These are phyloP conservation scores for Pogona vitticeps DNA, from an alignment of 2,113 vertebrate genomes.

Conservation along the genomic window DNA sequence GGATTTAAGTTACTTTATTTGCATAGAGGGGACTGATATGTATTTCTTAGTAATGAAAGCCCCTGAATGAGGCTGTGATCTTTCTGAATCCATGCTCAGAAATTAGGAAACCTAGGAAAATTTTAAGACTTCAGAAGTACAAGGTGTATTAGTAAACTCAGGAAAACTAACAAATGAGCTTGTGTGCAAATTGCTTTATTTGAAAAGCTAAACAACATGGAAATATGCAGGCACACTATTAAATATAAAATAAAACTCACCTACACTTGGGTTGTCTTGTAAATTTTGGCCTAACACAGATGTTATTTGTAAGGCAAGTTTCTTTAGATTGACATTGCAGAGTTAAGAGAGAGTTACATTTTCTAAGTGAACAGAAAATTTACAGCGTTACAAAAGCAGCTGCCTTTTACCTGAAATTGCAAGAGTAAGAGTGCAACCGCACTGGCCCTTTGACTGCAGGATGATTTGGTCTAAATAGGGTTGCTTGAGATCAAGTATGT, in stretches of 20 bases:
- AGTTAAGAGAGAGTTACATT: neutral
- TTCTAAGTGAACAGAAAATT: neutral
- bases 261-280: neutral
- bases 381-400: neutral
- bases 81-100: neutral
- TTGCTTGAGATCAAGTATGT: too few relatives aligned
- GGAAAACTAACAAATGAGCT: neutral
- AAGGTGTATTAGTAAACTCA: neutral
- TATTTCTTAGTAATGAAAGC: neutral
- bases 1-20: too few relatives aligned
- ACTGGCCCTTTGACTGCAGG: too few relatives aligned
- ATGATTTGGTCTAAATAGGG: too few relatives aligned
- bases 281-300: neutral
- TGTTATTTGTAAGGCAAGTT: neutral
- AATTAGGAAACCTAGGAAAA: neutral
- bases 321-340: neutral
- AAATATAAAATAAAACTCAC: neutral
- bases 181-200: neutral
- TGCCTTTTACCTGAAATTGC: neutral
- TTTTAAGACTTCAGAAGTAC: neutral
- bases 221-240: neutral
- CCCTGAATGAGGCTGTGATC: neutral
- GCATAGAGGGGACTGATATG: neutral
- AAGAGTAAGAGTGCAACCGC: too few relatives aligned
- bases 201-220: neutral